Base-by-base conservation (phyloP, 2,888 invertebrate species). In the Diaphora mendica region DNA sequence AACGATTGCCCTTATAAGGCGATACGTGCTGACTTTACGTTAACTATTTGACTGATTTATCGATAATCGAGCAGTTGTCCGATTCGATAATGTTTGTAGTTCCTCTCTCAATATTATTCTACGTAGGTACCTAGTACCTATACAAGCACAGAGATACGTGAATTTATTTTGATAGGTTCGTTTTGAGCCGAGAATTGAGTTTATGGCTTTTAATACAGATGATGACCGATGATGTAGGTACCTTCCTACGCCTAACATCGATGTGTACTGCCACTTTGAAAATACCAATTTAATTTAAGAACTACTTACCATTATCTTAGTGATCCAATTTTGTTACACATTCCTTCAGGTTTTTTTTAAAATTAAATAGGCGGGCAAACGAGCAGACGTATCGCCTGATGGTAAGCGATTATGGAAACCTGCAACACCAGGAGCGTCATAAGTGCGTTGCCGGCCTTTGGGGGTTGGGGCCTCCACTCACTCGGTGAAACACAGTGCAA, bases 1-100 rank as follows among this genome's bases (percentile, higher is more conserved):
- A 82, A 81, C 74, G 67, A 69, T 72, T 74, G 73, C 73, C 79
- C 82, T 73, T 84, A 77, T 83, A 74, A 65, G 85, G 85, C 33
- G 68, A 76, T 80, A 70, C 68, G 74, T 70, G 76, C 64, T 51
- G 69, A 75, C 70, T 70, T 77, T 39, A 51, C 71, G 59, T 68
- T 73, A 73, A 68, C 30, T 65, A 77, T 76, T 73, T 80, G 23
- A 77, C 77, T 69, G 74, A 78, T 77, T 70, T 75, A 79, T 74
- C 69, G 71, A 11, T 70, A 74, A 76, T 62, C 62, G 30, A 62
- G 5, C 26, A 26, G 48, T 33, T n/a, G 74, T 75, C 44, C 55
- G 70, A 39, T 65, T 69, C 5, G n/a, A 30, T 13, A 30, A 48
- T 30, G 2, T 26, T 44, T 44, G 9, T 66, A n/a, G 4, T 13